phyloP scores from a whole-genome alignment of 2,888 invertebrate species.

The Junonia oenone region DNA sequence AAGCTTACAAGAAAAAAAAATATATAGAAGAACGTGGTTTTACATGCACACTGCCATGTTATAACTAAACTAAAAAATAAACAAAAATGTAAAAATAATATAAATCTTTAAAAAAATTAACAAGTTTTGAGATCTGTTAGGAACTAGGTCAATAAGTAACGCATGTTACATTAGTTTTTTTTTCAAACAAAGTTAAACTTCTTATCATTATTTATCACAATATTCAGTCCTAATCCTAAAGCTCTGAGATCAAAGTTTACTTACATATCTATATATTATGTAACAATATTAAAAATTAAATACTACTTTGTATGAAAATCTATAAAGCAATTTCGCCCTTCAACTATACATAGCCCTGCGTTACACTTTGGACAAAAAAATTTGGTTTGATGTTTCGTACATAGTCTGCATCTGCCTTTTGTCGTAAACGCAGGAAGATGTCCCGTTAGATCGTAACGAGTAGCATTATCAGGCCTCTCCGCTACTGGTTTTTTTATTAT shows the following conservation, averaged over 20 bases:
- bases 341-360: slow-evolving; percentile 10
- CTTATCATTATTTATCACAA: too few species aligned
- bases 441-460: background rate
- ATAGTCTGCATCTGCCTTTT: background rate
- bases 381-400: background rate
- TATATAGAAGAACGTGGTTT: too few species aligned
- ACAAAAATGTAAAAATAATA: too few species aligned
- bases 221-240: too few species aligned
- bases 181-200: too few species aligned
- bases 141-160: too few species aligned
- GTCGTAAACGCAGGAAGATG: background rate
- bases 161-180: too few species aligned
- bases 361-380: slow-evolving; percentile 8
- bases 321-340: too few species aligned
- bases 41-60: slow-evolving; percentile 10
- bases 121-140: too few species aligned
- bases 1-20: too few species aligned
- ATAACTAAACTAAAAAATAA: background rate
- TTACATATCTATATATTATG: background rate
- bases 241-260: slow-evolving; percentile 4
- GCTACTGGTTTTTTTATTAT: background rate
- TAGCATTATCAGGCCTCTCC: background rate
- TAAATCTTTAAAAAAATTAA: too few species aligned
- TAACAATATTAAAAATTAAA: slow-evolving; percentile 7
- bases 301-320: slow-evolving; percentile 11